Percentiles rank a stretch among this genome's conserved stretches.
Conservation (phyloP, 2,888 invertebrate genomes). For the Sepioteuthis lessoniana region DNA sequence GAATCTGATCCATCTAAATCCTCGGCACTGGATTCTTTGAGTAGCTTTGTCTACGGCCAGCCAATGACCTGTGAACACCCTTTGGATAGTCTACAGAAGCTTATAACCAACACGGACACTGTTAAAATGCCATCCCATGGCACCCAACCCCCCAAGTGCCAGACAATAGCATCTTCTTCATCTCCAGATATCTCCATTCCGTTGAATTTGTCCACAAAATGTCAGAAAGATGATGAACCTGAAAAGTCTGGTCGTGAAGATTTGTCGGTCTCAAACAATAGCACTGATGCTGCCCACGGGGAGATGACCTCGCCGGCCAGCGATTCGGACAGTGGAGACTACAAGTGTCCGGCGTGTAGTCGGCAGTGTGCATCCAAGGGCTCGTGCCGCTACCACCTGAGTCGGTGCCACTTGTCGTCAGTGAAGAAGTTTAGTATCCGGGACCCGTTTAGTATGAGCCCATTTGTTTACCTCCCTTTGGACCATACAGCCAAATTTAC, state of each 20-base stretch:
- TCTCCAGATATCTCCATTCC: constrained; percentile 60
- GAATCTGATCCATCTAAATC: constrained; percentile 53
- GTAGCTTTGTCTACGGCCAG: constrained; percentile 73
- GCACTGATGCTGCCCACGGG: constrained; percentile 58
- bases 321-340: constrained; percentile 64
- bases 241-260: constrained; percentile 57
- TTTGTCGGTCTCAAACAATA: constrained; percentile 52
- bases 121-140: constrained; percentile 56
- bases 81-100: constrained; percentile 92
- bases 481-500: constrained; percentile 86
- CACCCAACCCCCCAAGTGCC: constrained; percentile 49
- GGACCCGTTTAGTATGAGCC: constrained; percentile 72
- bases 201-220: constrained; percentile 64
- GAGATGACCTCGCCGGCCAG: constrained; percentile 59
- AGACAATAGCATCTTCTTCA: constrained; percentile 50
- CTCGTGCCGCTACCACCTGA: constrained; percentile 95
- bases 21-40: constrained; percentile 72
- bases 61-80: constrained; percentile 82
- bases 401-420: constrained; percentile 71
- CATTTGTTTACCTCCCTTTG: constrained; percentile 72
- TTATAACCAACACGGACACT: constrained; percentile 94
- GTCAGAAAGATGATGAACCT: constrained; percentile 54
- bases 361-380: constrained; percentile 94
- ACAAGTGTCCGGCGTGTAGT: constrained; percentile 71
- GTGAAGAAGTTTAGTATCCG: constrained; percentile 71